Base-by-base conservation (phyloP, 2,888 invertebrate genomes). In the Urechis unicinctus region DNA sequence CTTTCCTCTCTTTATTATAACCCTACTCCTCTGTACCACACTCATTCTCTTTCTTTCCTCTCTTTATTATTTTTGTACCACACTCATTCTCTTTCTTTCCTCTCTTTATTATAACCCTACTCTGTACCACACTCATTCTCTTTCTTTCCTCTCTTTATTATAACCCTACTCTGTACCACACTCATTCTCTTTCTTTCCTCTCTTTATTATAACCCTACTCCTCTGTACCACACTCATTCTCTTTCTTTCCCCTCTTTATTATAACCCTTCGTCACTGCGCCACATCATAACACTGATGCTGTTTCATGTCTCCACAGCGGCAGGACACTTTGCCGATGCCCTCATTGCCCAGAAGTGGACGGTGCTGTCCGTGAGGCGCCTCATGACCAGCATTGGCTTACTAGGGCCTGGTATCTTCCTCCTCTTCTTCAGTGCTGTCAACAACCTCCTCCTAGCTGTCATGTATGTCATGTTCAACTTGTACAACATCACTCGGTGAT, bases 301-400 rank as follows among this genome's bases (percentile, higher is more conserved):
- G n/a, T n/a, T n/a, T n/a, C n/a, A n/a, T 36, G 17, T 36, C 17
- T 36, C 36, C 25, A 3, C 46, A 59, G 59, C 46, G 59, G 85
- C 86, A 62, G 87, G 87, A 22, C 87, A 88, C 72, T 82, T 86
- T 64, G 87, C 87, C 1, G 88, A 88, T 70, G 83, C 82, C 52
- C 75, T 88, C 51, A 82, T 85, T 60, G 79, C 79, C 49, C 78
- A 81, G 61, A 83, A 73, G 83, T 77, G 79, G 77, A 83, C 86
- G 1, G 82, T 87, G 50, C 72, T 88, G 58, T 85, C 85, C 48
- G 87, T 88, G 17, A 77, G 87, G 53, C 79, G 86, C 61, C 77
- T 87, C 48, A 87, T 87, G 87, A 88, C 87, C 0, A 81, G 82
- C 63, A 82, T 88, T 54, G 88, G 88, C 29, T 79, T 88, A 25